Evolutionary conservation across 1,140 invertebrate species (phyloP).

Genomic region (Oncopeltus fasciatus): DNA sequence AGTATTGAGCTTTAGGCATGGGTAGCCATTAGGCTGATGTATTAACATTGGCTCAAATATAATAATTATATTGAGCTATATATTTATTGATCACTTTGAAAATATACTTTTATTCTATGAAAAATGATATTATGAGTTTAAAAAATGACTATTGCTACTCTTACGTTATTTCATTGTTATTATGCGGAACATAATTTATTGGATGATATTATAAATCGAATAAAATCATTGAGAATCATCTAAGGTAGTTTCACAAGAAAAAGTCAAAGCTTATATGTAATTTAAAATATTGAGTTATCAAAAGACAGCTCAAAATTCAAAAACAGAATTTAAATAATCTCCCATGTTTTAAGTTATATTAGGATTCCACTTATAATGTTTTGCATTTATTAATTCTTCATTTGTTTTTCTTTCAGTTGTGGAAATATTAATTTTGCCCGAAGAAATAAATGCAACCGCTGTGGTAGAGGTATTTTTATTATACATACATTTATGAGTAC

Average conservation of each 20-base stretch:
- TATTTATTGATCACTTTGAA: too few relatives aligned
- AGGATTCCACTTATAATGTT: neutral
- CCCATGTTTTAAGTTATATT: neutral
- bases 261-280: neutral
- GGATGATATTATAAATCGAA: too few relatives aligned
- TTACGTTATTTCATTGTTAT: too few relatives aligned
- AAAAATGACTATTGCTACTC: too few relatives aligned
- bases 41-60: too few relatives aligned
- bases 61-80: too few relatives aligned
- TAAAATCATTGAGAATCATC: too few relatives aligned
- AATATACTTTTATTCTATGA: too few relatives aligned
- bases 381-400: constrained; percentile 42
- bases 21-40: too few relatives aligned
- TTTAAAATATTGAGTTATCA: neutral
- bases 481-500: neutral
- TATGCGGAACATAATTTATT: too few relatives aligned
- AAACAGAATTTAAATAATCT: neutral
- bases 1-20: too few relatives aligned
- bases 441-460: constrained; percentile 78
- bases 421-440: constrained; percentile 90
- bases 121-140: too few relatives aligned
- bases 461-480: constrained; percentile 47
- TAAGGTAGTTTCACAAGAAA: neutral
- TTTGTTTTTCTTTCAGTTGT: constrained; percentile 30
- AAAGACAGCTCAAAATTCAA: neutral